Base-by-base conservation (phyloP, 2,797 vertebrate species). In the Hypotaenidia okinawae region DNA sequence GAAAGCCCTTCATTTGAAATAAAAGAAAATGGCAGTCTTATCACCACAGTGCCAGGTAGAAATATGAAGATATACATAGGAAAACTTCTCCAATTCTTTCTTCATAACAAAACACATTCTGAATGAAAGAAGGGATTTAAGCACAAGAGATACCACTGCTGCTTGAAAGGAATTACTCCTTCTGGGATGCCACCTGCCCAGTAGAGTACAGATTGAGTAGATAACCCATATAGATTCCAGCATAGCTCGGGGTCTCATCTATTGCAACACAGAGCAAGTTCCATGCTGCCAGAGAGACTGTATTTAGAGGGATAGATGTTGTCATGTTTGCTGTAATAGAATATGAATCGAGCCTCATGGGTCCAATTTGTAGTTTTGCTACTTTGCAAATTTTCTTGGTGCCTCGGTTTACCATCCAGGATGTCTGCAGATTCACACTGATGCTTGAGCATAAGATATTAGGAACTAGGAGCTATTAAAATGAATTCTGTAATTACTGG, bases 261-360 rank as follows among this genome's bases (percentile, higher is more conserved):
- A 2, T 15, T 25, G 47, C 35, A 82, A 25, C 27, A 11, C 8
- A 21, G 41, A 69, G 13, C 9, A 30, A 55, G 39, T 13, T 68
- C 16, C 10, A 28, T 33, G 39, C 23, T 59, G 5, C 28, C 41
- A 22, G 19, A 55, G 35, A 35, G 11, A 22, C 16, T 14, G 16
- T 32, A 35, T 63, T 27, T 27, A 16, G 28, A 17, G 69, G 12
- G 12, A 16, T 14, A 32, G 54, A 16, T 30, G 12, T 9, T 49
- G 27, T 5, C 16, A 1, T 1, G 2, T 25, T 76, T 62, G 51
- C 41, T 30, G 69, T 32, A 47, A 7, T 2, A 25, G 39, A 33
- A 24, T 22, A 33, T 0, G 4, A 81, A 35, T 16, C 0, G 4
- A 43, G 3, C 7, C 10, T 52, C 39, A 1, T 8, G 54, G 52